Evolutionary conservation across 2,113 vertebrate genomes (phyloP), one percentile per base, ranked within the genome.

Genomic region (Callopanchax toddi): DNA sequence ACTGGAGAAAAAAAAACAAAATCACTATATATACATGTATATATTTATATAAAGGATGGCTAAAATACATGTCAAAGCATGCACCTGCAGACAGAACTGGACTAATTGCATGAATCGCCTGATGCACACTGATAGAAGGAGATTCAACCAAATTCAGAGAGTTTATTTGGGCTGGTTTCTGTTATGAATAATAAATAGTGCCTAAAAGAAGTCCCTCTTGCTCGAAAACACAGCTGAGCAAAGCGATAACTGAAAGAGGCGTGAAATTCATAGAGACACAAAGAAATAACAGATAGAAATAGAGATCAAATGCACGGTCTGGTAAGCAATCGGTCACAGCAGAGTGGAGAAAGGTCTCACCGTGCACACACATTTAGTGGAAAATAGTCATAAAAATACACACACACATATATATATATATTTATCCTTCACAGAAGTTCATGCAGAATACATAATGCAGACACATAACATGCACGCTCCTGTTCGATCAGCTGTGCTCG

Each of bases 261-360:
- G 18, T 48, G 23, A 67, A 64, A 70, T 71, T 68, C 37, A 66
- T 37, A 23, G 4, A 69, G 37, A 68, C 48, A 53, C 17, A 52
- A 18, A 6, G 60, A 13, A 22, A 69, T n/a, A 34, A 73, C 51
- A 45, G 34, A 61, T 40, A 16, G 11, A 15, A 60, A 43, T 61
- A 63, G 52, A 78, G 46, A 81, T 78, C 74, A 85, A 72, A 85
- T 46, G 26, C 59, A 56, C 6, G 60, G 62, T 60, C 60, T 57
- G 72, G 77, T 69, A 70, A 80, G 77, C 68, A 79, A 76, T 46
- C 79, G 81, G 77, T 88, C 75, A 72, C 66, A 78, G 85, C 58
- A 54, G 58, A 56, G 73, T 34, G 58, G 76, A 44, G 20, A 74
- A 40, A 58, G 64, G 70, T 74, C 71, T 45, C 63, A 72, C 55